Evolutionary conservation across 2,113 vertebrate species (phyloP), one percentile per base, ranked within the genome.

Genomic region (Odocoileus hemionus): DNA sequence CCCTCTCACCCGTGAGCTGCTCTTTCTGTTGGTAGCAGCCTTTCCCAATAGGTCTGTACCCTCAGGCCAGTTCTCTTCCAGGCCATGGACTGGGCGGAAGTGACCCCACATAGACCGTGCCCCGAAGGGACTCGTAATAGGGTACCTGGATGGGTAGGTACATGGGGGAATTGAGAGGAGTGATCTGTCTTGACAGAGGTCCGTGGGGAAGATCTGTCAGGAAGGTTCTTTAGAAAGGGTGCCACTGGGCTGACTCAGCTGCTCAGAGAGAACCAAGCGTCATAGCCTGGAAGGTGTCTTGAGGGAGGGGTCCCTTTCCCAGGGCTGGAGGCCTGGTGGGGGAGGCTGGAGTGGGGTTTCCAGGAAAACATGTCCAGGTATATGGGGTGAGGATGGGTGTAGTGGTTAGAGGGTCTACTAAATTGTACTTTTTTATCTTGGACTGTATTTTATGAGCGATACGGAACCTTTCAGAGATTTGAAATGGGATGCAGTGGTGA

Each of bases 301-400:
- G n/a, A 43, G 36, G 43, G 5, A 12, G n/a, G 14, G 23, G 10
- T 30, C 23, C 21, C 19, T 61, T 54, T 52, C 50, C 45, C 25
- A 78, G 58, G 57, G 5, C 36, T n/a, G 3, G 55, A 43, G 54
- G 55, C 17, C 4, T 13, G 6, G 17, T 33, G 1, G 26, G 54
- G 23, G 45, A 9, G 52, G 6, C n/a, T 79, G 76, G n/a, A 2
- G 2, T 55, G 16, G 9, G 30, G 15, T 23, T 61, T 64, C 52
- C 30, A 55, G 70, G 36, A 47, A 78, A 80, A 26, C 25, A 47
- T 12, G 28, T 67, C 64, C 36, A 28, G 55, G 19, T 25, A 57
- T 23, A 6, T 60, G 47, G 3, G 8, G 17, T 54, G 23, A 2
- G 43, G 55, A 57, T 0, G 1, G 58, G 45, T 25, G 4, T n/a